phyloP scores from a whole-genome alignment of 2,797 vertebrate genomes.

The Pelodytes ibericus region DNA sequence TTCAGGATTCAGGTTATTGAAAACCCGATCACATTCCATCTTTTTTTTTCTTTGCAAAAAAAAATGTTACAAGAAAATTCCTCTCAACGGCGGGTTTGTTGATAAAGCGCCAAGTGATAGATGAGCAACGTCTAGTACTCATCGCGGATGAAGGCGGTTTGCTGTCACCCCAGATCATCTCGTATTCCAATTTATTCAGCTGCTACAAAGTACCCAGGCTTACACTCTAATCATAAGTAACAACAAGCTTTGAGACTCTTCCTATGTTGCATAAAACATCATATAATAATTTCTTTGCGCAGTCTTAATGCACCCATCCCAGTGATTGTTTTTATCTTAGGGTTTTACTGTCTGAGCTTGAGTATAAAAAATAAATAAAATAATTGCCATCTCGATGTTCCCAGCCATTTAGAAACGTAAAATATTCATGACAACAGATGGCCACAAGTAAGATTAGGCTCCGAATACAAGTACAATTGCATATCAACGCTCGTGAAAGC shows the following conservation, averaged over 20 bases:
- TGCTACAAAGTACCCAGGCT: not conserved
- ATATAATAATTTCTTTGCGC: not conserved
- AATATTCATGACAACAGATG: conserved; percentile 43
- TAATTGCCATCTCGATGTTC: conserved; percentile 6
- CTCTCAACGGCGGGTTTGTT: no score
- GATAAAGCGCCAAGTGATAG: not conserved
- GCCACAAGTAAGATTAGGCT: not conserved
- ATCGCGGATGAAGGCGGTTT: not conserved
- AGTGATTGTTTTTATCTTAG: conserved; percentile 8
- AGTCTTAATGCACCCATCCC: not conserved
- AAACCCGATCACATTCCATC: no score
- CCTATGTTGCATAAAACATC: not conserved
- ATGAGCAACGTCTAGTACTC: conserved; percentile 1
- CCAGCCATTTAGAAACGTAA: not conserved
- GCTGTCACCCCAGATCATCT: not conserved
- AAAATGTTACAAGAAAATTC: no score
- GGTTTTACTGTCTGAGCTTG: not conserved
- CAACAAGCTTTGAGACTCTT: not conserved
- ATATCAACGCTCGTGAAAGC: not conserved
- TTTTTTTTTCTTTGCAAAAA: no score
- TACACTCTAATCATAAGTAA: not conserved
- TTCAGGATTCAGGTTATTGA: no score
- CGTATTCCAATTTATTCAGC: not conserved
- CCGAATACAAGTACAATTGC: conserved; percentile 14
- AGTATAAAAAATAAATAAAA: no score